Evolutionary conservation across 2,888 invertebrate species (phyloP).

Genomic region (Rosalia funebris): DNA sequence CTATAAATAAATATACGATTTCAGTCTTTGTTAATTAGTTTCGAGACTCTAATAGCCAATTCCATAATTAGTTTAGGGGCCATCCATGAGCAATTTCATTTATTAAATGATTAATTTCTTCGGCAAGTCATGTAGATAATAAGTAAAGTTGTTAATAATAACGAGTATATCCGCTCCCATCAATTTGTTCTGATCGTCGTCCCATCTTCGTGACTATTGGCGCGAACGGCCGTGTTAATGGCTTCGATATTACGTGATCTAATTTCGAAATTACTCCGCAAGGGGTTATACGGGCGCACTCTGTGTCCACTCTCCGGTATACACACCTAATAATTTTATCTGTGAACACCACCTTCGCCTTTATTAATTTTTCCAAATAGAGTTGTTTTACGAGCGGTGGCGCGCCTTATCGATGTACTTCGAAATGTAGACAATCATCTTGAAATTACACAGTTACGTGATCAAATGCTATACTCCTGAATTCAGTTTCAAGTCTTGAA

Average conservation of each 20-base stretch:
- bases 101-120: slow-evolving; percentile 46
- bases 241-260: slow-evolving; percentile 52
- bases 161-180: slow-evolving; percentile 28
- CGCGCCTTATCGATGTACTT: neutral
- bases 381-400: slow-evolving; percentile 1
- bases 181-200: slow-evolving; percentile 34
- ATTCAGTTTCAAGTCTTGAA: no score
- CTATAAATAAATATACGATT: slow-evolving; percentile 17
- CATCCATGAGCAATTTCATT: slow-evolving; percentile 36
- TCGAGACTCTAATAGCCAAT: slow-evolving; percentile 28
- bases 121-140: slow-evolving; percentile 45
- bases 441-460: no score
- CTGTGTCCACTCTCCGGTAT: slow-evolving; percentile 30
- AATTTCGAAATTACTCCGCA: slow-evolving; percentile 48
- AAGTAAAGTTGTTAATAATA: slow-evolving; percentile 45
- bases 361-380: slow-evolving; percentile 13
- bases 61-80: slow-evolving; percentile 31
- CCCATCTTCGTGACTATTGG: slow-evolving; percentile 40
- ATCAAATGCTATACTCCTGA: no score
- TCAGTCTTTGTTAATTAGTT: slow-evolving; percentile 31
- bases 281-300: slow-evolving; percentile 32
- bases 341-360: slow-evolving; percentile 31
- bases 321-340: slow-evolving; percentile 40
- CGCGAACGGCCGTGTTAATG: slow-evolving; percentile 47
- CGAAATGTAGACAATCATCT: no score